Evolutionary conservation across 2,888 invertebrate genomes (phyloP).

Genomic region (Drosophila paranaensis): DNA sequence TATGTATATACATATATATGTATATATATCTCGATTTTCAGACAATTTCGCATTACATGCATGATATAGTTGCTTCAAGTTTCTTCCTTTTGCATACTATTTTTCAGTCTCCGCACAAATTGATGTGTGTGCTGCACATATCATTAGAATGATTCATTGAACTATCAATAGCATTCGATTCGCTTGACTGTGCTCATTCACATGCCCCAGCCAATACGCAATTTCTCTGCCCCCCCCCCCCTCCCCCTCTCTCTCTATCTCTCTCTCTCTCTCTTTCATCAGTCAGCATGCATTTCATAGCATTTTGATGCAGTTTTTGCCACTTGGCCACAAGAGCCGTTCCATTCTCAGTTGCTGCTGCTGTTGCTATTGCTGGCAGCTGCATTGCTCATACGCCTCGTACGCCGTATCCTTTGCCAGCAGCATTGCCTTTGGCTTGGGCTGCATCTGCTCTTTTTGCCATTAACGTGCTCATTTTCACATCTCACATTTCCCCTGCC

Average conservation of each 20-base stretch:
- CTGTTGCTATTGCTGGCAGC: constrained; percentile 2
- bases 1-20: no score
- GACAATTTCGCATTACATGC: constrained; percentile 4
- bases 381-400: constrained; percentile 49
- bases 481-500: constrained; percentile 19
- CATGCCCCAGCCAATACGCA: constrained; percentile 24
- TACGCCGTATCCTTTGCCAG: constrained; percentile 4
- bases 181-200: constrained; percentile 41
- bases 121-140: constrained; percentile 12
- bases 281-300: constrained; percentile 23
- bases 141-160: constrained; percentile 51
- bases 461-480: constrained; percentile 62
- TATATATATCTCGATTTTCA: not conserved
- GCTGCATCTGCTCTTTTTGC: constrained; percentile 30
- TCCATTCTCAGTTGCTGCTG: not conserved
- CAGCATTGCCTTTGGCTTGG: constrained; percentile 5
- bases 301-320: constrained; percentile 24
- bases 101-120: constrained; percentile 3
- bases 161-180: constrained; percentile 49
- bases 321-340: constrained; percentile 14
- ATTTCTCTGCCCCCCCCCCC: not conserved
- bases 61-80: not conserved
- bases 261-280: constrained; percentile 15
- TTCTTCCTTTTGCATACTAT: constrained; percentile 3
- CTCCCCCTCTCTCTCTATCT: not conserved